These are phyloP conservation scores for Pollenia amentaria DNA, from an alignment of 2,888 invertebrate genomes.

Conservation along the genomic window DNA sequence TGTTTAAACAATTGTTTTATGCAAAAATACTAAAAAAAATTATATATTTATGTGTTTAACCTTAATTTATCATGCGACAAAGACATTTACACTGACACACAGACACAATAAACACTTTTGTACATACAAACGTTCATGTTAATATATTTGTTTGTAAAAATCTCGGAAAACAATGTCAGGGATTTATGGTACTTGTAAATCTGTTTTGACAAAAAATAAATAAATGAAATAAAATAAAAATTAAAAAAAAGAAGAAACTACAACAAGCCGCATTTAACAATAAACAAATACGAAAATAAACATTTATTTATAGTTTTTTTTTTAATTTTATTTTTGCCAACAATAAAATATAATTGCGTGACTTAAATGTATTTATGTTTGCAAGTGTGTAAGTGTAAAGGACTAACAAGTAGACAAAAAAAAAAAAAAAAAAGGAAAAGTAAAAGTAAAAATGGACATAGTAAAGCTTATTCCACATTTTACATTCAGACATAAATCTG, in stretches of 20 bases:
- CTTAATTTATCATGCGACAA: slow-evolving; percentile 40
- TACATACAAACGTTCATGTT: slow-evolving; percentile 23
- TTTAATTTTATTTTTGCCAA: slow-evolving; percentile 24
- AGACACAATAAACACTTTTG: slow-evolving; percentile 14
- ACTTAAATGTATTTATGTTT: slow-evolving; percentile 48
- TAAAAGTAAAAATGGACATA: background rate
- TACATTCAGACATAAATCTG: background rate
- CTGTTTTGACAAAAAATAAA: slow-evolving; percentile 24
- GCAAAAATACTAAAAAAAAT: slow-evolving; percentile 14
- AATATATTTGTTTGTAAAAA: slow-evolving; percentile 53
- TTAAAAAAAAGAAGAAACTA: slow-evolving; percentile 33
- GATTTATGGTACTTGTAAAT: slow-evolving; percentile 62
- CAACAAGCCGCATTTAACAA: slow-evolving; percentile 13
- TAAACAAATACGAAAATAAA: slow-evolving; percentile 23
- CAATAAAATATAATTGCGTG: slow-evolving; percentile 67
- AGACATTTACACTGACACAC: background rate
- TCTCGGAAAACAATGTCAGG: slow-evolving; percentile 56
- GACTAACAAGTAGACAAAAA: background rate
- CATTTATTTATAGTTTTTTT: slow-evolving; percentile 38
- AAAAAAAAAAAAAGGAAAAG: background rate
- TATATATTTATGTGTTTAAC: slow-evolving; percentile 41
- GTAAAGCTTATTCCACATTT: background rate
- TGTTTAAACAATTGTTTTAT: slow-evolving; percentile 2
- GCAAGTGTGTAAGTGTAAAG: background rate
- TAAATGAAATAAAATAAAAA: slow-evolving; percentile 5